These are phyloP conservation scores for Butastur rufipennis DNA, from an alignment of 2,113 vertebrate genomes.

Conservation along the genomic window DNA sequence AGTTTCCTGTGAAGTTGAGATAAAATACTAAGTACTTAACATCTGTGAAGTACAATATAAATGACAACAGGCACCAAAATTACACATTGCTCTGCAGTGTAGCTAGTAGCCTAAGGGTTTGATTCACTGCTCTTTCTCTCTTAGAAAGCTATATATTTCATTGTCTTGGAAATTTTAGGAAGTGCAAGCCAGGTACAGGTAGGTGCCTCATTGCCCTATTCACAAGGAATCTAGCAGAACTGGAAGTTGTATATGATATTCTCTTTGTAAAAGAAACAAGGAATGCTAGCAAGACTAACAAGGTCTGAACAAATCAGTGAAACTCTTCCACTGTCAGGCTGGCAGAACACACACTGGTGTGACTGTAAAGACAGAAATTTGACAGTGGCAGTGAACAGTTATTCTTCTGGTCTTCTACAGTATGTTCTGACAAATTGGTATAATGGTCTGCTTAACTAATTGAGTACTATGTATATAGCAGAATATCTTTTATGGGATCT, in stretches of 20 bases:
- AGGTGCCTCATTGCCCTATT: background rate
- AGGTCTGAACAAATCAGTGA: background rate
- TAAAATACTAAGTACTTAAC: background rate
- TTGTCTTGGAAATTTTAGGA: background rate
- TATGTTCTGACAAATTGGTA: background rate
- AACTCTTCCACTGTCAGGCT: background rate
- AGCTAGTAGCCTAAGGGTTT: background rate
- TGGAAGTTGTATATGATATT: background rate
- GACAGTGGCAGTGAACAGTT: background rate
- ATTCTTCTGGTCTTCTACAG: background rate
- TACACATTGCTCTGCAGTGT: background rate
- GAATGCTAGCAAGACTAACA: background rate
- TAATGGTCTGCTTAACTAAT: background rate
- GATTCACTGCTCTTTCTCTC: background rate
- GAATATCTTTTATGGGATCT: background rate
- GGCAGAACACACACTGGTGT: background rate
- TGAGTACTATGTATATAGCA: rapidly evolving
- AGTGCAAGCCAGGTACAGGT: background rate
- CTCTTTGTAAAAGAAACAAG: background rate
- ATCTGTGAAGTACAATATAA: background rate
- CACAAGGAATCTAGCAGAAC: background rate
- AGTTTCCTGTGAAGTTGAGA: background rate
- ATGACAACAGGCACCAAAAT: background rate
- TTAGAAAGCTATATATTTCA: background rate
- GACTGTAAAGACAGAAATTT: background rate